These are phyloP conservation scores for Acanthochromis polyacanthus DNA, from an alignment of 2,113 vertebrate species.

Conservation along the genomic window DNA sequence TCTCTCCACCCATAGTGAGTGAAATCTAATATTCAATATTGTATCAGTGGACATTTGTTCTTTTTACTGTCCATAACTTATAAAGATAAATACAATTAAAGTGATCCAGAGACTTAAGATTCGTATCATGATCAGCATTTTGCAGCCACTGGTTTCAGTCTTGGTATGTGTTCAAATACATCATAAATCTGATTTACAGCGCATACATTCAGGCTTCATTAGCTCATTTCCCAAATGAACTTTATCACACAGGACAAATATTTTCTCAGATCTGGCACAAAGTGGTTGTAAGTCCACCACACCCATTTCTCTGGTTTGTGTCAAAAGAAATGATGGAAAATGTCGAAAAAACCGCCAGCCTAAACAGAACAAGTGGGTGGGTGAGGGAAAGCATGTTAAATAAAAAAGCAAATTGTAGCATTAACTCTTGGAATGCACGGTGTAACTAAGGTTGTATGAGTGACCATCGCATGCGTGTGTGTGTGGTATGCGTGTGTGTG, in stretches of 20 bases:
- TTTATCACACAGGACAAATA: conserved; percentile 25
- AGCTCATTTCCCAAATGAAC: conserved; percentile 51
- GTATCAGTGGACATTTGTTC: conserved; percentile 1
- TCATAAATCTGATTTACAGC: conserved; percentile 7
- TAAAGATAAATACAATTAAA: conserved; percentile 11
- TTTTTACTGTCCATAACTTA: conserved; percentile 14
- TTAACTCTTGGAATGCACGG: conserved; percentile 9
- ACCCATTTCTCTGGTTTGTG: conserved; percentile 31
- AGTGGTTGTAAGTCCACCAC: conserved; percentile 5
- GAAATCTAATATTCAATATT: conserved; percentile 30
- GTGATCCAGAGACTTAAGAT: conserved; percentile 9
- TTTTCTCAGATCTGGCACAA: conserved; percentile 21
- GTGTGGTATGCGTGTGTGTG: conserved; percentile 3
- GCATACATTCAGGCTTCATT: conserved; percentile 20
- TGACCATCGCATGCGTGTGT: not conserved
- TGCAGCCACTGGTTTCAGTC: conserved; percentile 7
- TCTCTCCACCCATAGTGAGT: conserved; percentile 14
- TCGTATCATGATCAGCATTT: not conserved
- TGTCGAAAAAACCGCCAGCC: not conserved
- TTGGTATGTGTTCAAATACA: not conserved
- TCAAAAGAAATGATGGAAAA: conserved; percentile 24
- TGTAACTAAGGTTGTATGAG: conserved; percentile 12
- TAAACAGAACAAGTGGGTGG: not conserved
- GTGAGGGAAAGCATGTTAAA: conserved; percentile 28
- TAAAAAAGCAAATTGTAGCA: conserved; percentile 11